Evolutionary conservation across 2,113 vertebrate species (phyloP).

Genomic region (Larimichthys crocea): DNA sequence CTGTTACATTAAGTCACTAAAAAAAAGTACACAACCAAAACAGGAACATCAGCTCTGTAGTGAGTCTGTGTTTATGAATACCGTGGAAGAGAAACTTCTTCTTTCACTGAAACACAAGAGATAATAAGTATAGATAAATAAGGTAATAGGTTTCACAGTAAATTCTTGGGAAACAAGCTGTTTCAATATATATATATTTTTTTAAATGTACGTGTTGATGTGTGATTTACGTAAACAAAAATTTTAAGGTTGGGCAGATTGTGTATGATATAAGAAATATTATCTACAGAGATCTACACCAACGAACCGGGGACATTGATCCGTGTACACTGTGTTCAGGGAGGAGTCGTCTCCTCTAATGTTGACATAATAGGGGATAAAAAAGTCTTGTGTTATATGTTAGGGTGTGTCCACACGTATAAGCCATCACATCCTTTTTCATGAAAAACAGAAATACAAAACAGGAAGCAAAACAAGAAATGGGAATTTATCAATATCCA

Average conservation of each 20-base stretch:
- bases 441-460: neutral
- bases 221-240: neutral
- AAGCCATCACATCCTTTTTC: neutral
- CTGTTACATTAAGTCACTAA: neutral
- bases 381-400: too few species aligned
- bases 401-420: neutral
- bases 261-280: neutral
- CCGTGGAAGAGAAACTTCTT: neutral
- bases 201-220: neutral
- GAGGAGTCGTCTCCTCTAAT: neutral
- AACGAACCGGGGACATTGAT: neutral
- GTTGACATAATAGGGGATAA: neutral
- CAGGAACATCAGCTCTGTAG: neutral
- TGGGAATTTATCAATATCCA: neutral
- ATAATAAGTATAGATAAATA: too few species aligned
- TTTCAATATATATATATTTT: neutral
- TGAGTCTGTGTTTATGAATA: neutral
- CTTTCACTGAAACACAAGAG: neutral
- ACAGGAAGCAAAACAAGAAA: neutral
- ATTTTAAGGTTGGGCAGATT: neutral
- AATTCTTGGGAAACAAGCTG: neutral
- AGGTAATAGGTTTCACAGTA: neutral
- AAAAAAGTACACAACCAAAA: neutral
- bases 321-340: neutral
- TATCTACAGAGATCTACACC: neutral